Conservation (phyloP, 1,140 invertebrate species). For the Neodiprion fabricii region DNA sequence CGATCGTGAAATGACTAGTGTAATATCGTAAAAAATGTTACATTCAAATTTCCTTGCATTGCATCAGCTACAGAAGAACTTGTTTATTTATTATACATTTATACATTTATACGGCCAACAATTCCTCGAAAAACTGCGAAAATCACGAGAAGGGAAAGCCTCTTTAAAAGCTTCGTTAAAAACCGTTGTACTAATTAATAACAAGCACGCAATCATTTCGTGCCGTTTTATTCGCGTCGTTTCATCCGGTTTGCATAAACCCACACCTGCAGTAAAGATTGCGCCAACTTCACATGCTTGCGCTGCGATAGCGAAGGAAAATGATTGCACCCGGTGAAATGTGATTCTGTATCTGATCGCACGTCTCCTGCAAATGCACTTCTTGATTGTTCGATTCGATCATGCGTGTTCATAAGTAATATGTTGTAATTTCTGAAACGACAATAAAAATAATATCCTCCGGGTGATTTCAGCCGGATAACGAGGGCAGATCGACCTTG, state of each 20-base stretch:
- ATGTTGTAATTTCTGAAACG: not conserved
- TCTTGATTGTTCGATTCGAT: not conserved
- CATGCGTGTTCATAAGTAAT: not conserved
- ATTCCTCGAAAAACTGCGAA: not conserved
- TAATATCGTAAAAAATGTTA: not conserved
- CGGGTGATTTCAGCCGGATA: not conserved
- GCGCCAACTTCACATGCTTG: not conserved
- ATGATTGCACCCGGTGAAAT: not conserved
- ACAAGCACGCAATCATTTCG: not conserved
- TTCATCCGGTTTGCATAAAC: not conserved
- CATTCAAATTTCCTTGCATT: not conserved
- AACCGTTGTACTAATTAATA: not conserved
- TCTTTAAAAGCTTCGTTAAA: slow-evolving; percentile 1
- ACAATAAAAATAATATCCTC: not conserved
- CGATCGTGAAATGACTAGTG: not conserved
- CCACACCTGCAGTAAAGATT: not conserved
- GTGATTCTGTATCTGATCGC: not conserved
- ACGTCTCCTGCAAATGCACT: not conserved
- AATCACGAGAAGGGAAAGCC: not conserved
- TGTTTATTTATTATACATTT: not conserved
- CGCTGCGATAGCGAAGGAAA: not conserved
- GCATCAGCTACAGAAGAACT: not conserved
- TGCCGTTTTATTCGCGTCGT: not conserved
- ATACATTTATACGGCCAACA: not conserved
- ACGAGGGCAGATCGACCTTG: not conserved